Evolutionary conservation across 2,797 vertebrate species (phyloP).

Genomic region (Sternarchorhynchus goeldii): DNA sequence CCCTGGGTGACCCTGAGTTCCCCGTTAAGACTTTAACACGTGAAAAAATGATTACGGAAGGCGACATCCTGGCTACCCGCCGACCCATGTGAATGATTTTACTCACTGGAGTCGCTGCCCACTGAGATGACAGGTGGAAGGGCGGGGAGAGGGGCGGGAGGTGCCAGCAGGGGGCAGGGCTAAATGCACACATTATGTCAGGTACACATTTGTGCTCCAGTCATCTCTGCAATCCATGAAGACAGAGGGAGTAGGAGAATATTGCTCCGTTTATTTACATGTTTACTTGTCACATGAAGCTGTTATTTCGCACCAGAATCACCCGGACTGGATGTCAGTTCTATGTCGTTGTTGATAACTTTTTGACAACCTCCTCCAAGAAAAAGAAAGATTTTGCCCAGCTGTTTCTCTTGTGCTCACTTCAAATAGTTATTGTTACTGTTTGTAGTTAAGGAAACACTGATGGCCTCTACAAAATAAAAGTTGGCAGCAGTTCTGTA

Average conservation of each 20-base stretch:
- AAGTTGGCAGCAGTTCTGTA: neutral
- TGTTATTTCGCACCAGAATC: no score
- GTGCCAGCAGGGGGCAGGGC: neutral
- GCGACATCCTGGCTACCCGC: slow-evolving; percentile 2
- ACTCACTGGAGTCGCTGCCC: neutral
- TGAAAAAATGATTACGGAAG: neutral
- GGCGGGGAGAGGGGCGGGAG: no score
- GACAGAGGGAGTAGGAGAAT: no score
- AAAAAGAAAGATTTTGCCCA: neutral
- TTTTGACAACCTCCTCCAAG: neutral
- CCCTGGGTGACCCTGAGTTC: no score
- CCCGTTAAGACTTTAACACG: neutral
- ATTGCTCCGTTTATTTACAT: no score
- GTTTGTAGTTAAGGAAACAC: neutral
- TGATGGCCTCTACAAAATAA: neutral
- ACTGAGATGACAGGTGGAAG: no score
- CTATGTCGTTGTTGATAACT: no score
- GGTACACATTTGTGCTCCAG: no score
- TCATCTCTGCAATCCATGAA: no score
- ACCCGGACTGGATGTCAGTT: no score
- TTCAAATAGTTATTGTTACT: slow-evolving; percentile 2
- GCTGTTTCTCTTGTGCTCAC: no score
- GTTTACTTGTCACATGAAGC: no score
- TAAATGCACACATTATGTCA: neutral
- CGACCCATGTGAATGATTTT: slow-evolving; percentile 32